These are phyloP conservation scores for Chamaetylas fuelleborni DNA, from an alignment of 2,113 vertebrate species.

Conservation along the genomic window DNA sequence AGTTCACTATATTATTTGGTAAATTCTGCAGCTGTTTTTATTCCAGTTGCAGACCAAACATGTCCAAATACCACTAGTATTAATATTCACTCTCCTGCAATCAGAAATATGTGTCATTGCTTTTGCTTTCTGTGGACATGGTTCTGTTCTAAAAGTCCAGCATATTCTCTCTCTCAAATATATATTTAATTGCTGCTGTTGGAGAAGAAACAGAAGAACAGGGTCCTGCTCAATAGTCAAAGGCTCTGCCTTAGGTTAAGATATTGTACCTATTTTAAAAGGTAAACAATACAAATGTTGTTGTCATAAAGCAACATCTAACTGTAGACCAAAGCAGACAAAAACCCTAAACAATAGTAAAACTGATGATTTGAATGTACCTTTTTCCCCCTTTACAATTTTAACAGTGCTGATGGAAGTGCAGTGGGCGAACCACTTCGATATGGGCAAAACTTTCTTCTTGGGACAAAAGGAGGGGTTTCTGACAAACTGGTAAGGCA, in stretches of 20 bases:
- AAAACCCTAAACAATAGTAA: not conserved
- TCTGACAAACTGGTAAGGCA: constrained; percentile 72
- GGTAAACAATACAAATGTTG: not conserved
- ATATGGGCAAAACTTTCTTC: constrained; percentile 76
- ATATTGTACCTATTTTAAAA: not conserved
- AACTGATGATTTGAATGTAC: not conserved
- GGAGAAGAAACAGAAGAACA: not conserved
- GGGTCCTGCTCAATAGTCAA: not conserved
- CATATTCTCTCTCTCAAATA: not conserved
- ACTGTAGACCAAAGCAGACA: not conserved
- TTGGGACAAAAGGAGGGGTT: constrained; percentile 72
- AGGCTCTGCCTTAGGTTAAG: not conserved
- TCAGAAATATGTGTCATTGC: not conserved
- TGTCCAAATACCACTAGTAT: not conserved
- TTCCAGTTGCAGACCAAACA: not conserved
- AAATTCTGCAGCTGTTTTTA: not conserved
- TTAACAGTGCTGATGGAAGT: constrained; percentile 59
- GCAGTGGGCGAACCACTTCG: constrained; percentile 63
- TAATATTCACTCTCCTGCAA: not conserved
- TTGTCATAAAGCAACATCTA: not conserved
- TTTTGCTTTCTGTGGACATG: not conserved
- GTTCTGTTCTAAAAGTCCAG: not conserved
- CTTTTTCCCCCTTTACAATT: not conserved
- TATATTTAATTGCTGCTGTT: not conserved
- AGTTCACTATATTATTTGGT: not conserved